Conservation (phyloP, 2,888 invertebrate genomes). For the Hermaeophaga mercurialis region DNA sequence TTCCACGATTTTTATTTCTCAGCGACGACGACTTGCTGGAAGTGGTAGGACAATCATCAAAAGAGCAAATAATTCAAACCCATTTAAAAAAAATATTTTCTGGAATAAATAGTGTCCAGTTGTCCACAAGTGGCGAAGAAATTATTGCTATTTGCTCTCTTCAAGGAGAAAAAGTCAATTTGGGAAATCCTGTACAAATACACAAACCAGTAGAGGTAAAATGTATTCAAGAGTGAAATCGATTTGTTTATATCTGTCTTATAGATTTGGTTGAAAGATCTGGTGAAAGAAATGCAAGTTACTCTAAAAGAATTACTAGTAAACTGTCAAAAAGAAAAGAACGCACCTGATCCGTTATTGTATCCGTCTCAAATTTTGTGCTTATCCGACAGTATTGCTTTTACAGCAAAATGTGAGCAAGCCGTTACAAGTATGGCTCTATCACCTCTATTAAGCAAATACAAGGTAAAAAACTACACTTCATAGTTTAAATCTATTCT, state of each 20-base stretch:
- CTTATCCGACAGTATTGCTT: constrained; percentile 81
- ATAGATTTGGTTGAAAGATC: constrained; percentile 75
- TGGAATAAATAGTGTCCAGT: constrained; percentile 79
- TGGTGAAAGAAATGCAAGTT: constrained; percentile 82
- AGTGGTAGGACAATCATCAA: constrained; percentile 90
- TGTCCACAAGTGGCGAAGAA: constrained; percentile 60
- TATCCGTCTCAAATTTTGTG: constrained; percentile 84
- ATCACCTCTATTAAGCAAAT: constrained; percentile 58
- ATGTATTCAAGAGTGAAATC: too few relatives aligned
- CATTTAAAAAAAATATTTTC: constrained; percentile 97
- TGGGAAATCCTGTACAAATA: constrained; percentile 72
- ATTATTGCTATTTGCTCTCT: constrained; percentile 72
- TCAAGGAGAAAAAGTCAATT: constrained; percentile 74
- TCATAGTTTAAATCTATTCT: too few relatives aligned
- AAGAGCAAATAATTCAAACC: constrained; percentile 86
- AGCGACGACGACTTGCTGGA: constrained; percentile 98
- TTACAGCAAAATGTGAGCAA: constrained; percentile 83
- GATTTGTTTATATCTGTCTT: background rate
- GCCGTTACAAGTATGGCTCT: constrained; percentile 73
- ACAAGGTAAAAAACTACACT: constrained; percentile 59
- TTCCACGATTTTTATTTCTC: constrained; percentile 95
- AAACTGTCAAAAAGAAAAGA: constrained; percentile 60
- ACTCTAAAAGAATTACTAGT: constrained; percentile 74
- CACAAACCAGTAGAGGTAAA: constrained; percentile 77
- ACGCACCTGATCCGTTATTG: constrained; percentile 64